Evolutionary conservation across 1,140 invertebrate genomes (phyloP).

Genomic region (Antheraea pernyi): DNA sequence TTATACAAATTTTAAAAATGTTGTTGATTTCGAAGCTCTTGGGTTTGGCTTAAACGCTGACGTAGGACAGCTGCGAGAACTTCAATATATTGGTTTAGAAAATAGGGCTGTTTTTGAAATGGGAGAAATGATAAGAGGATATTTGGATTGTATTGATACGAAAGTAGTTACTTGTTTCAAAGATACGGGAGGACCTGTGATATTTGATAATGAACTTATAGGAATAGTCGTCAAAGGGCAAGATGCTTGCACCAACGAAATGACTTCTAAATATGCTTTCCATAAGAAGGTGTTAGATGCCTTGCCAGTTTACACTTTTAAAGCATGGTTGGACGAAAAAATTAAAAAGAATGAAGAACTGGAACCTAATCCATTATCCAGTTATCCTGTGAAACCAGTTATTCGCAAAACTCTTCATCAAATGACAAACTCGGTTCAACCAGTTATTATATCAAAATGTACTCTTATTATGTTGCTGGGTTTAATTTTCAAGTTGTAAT

Average conservation of each 20-base stretch:
- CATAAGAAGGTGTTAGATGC: slow-evolving; percentile 54
- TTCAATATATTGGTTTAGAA: slow-evolving; percentile 63
- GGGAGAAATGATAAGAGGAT: slow-evolving; percentile 41
- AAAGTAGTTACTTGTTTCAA: slow-evolving; percentile 63
- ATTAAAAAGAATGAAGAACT: slow-evolving; percentile 41
- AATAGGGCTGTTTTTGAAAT: slow-evolving; percentile 24
- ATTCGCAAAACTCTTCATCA: slow-evolving; percentile 12
- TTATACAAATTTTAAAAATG: slow-evolving; percentile 32
- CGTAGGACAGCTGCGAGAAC: slow-evolving; percentile 41
- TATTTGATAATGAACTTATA: slow-evolving; percentile 57
- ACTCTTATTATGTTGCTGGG: background rate
- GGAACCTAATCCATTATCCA: slow-evolving; percentile 16
- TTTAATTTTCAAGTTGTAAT: background rate
- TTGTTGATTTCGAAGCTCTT: slow-evolving; percentile 49
- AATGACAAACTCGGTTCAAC: slow-evolving; percentile 9
- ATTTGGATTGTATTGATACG: slow-evolving; percentile 61
- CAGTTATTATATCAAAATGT: background rate
- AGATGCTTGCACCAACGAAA: slow-evolving; percentile 55
- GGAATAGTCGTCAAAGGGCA: slow-evolving; percentile 53
- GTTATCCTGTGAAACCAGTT: slow-evolving; percentile 31
- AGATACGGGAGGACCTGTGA: slow-evolving; percentile 60
- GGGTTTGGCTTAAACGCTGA: slow-evolving; percentile 66
- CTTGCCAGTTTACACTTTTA: slow-evolving; percentile 53
- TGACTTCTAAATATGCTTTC: slow-evolving; percentile 48
- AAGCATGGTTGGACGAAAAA: slow-evolving; percentile 62